Evolutionary conservation across 2,888 invertebrate genomes (phyloP).

Genomic region (Petrolisthes manimaculis): DNA sequence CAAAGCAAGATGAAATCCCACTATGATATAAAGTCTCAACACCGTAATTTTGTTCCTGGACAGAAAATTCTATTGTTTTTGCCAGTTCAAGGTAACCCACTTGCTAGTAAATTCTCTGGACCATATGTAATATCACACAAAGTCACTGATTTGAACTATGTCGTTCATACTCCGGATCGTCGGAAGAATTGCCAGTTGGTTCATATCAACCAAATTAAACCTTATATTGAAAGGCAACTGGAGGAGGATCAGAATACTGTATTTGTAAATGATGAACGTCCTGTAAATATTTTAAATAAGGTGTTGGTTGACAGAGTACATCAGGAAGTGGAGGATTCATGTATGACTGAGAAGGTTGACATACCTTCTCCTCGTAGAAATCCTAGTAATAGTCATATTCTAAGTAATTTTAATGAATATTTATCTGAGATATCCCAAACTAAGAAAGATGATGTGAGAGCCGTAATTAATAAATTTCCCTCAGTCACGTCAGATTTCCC

Average conservation of each 20-base stretch:
- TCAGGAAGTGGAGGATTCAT: background rate
- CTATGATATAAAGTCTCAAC: background rate
- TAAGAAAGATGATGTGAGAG: background rate
- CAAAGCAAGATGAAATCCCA: background rate
- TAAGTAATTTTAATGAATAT: background rate
- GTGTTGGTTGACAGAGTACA: background rate
- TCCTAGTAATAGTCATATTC: background rate
- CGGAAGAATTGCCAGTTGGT: background rate
- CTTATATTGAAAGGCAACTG: background rate
- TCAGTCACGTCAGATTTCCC: background rate
- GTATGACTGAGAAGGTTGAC: background rate
- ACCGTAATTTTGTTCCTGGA: background rate
- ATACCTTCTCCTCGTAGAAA: background rate
- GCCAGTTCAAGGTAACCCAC: background rate
- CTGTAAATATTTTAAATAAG: background rate
- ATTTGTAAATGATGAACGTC: background rate
- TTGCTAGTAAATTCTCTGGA: constrained; percentile 11
- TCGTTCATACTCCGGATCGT: background rate
- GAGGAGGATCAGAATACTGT: background rate
- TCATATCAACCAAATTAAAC: constrained; percentile 11
- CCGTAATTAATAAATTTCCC: background rate
- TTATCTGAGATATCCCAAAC: background rate
- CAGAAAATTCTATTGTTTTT: background rate
- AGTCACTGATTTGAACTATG: background rate
- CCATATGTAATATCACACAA: constrained; percentile 2